Conservation (phyloP, 23 tunicate species). For the Clavelina lepadiformis region DNA sequence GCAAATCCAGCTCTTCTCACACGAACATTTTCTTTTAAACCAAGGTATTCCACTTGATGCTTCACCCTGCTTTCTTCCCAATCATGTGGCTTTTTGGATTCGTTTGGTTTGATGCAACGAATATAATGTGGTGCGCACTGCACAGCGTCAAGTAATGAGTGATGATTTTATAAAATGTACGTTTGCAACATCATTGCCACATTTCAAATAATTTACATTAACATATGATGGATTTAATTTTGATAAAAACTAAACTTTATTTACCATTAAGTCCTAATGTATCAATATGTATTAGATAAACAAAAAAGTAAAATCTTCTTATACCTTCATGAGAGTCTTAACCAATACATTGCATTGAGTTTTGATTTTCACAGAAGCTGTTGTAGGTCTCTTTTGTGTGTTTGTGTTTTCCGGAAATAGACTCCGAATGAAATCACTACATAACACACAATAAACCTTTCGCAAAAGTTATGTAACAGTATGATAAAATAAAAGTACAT, state of each 20-base stretch:
- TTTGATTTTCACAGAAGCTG: slow-evolving; percentile 86
- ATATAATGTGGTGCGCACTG: slow-evolving; percentile 79
- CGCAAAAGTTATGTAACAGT: too few species aligned
- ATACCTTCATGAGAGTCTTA: slow-evolving; percentile 84
- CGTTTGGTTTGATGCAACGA: slow-evolving; percentile 97
- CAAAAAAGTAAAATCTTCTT: too few species aligned
- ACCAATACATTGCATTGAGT: slow-evolving; percentile 84
- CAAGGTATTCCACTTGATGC: slow-evolving; percentile 97
- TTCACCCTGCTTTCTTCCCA: slow-evolving; percentile 83
- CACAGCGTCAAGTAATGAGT: too few species aligned
- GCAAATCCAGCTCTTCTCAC: slow-evolving; percentile 98
- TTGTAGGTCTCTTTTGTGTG: slow-evolving; percentile 76
- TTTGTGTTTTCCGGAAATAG: slow-evolving; percentile 81
- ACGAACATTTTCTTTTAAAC: slow-evolving; percentile 93
- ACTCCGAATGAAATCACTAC: slow-evolving; percentile 82
- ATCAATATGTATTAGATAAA: too few species aligned
- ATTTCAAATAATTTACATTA: too few species aligned
- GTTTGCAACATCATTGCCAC: too few species aligned
- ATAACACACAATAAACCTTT: too few species aligned
- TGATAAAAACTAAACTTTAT: too few species aligned
- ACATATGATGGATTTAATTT: too few species aligned
- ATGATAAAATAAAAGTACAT: too few species aligned
- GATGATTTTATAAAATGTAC: too few species aligned
- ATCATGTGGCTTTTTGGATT: slow-evolving; percentile 81
- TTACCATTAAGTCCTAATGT: too few species aligned